Evolutionary conservation across 2,888 invertebrate genomes (phyloP).

Genomic region (Celastrina argiolus): DNA sequence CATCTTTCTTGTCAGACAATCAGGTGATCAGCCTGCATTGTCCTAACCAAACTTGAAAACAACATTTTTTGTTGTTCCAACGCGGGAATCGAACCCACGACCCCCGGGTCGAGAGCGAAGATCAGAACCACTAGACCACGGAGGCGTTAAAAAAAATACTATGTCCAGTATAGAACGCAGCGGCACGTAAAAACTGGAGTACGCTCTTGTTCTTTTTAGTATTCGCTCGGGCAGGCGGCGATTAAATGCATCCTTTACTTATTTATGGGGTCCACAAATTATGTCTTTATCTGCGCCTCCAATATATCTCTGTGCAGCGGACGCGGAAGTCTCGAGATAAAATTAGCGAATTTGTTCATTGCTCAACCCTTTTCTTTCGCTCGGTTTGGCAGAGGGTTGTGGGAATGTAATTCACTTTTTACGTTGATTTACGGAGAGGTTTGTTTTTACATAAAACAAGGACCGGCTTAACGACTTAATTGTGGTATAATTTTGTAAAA

Average conservation of each 20-base stretch:
- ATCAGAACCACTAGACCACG: too few relatives aligned
- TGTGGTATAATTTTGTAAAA: slow-evolving; percentile 3
- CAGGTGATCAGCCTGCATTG: too few relatives aligned
- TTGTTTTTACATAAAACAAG: slow-evolving; percentile 29
- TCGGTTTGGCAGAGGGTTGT: slow-evolving; percentile 56
- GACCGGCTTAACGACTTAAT: slow-evolving; percentile 21
- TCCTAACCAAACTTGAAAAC: too few relatives aligned
- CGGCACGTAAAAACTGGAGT: not conserved
- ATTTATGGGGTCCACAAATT: slow-evolving; percentile 75
- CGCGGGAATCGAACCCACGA: too few relatives aligned
- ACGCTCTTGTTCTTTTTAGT: not conserved
- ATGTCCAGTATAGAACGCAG: not conserved
- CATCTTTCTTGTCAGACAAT: too few relatives aligned
- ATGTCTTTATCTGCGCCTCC: slow-evolving; percentile 75
- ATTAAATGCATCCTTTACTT: slow-evolving; percentile 76
- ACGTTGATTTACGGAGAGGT: slow-evolving; percentile 50
- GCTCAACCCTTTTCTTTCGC: slow-evolving; percentile 43
- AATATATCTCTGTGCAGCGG: slow-evolving; percentile 73
- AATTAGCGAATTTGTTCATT: slow-evolving; percentile 70
- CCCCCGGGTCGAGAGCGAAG: too few relatives aligned
- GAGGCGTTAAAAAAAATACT: too few relatives aligned
- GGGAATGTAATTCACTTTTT: slow-evolving; percentile 51
- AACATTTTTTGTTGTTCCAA: too few relatives aligned
- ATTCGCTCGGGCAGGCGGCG: slow-evolving; percentile 48
- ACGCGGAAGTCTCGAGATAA: slow-evolving; percentile 49